Evolutionary conservation across 2,797 vertebrate genomes (phyloP).

Genomic region (Mus spretus): DNA sequence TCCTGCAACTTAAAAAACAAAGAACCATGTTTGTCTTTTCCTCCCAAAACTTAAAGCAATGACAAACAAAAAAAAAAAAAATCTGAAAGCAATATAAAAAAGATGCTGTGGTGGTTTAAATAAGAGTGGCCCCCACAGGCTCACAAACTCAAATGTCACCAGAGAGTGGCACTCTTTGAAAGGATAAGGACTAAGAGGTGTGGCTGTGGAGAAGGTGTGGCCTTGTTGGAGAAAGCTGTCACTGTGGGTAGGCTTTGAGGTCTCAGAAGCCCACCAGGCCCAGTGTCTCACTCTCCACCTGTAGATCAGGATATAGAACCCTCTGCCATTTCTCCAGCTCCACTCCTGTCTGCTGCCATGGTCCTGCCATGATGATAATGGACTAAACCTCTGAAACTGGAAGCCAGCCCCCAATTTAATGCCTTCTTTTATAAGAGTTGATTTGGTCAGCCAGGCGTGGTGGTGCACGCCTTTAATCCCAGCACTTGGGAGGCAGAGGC

Average conservation of each 20-base stretch:
- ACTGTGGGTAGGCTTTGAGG: not conserved
- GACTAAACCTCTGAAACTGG: not conserved
- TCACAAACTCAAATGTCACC: not conserved
- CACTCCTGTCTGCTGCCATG: not conserved
- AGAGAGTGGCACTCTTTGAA: not conserved
- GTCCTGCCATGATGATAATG: not conserved
- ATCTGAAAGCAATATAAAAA: not conserved
- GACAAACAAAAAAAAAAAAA: slow-evolving; percentile 30
- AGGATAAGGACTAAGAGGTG: not conserved
- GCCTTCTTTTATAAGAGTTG: not conserved
- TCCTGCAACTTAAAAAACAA: slow-evolving; percentile 38
- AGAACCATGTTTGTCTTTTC: not conserved
- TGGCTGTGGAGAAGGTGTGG: not conserved
- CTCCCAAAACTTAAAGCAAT: slow-evolving; percentile 34
- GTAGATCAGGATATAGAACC: not conserved
- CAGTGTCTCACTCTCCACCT: not conserved
- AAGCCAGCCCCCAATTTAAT: not conserved
- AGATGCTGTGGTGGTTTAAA: not conserved
- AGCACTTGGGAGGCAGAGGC: too few species aligned
- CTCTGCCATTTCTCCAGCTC: not conserved
- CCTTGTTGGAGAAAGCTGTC: not conserved
- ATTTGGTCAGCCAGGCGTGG: not conserved
- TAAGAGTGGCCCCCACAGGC: not conserved
- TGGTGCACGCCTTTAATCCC: too few species aligned
- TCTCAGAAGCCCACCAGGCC: not conserved